Evolutionary conservation across 1,140 invertebrate species (phyloP), one percentile per base, ranked within the genome.

Genomic region (Hestina assimilis): DNA sequence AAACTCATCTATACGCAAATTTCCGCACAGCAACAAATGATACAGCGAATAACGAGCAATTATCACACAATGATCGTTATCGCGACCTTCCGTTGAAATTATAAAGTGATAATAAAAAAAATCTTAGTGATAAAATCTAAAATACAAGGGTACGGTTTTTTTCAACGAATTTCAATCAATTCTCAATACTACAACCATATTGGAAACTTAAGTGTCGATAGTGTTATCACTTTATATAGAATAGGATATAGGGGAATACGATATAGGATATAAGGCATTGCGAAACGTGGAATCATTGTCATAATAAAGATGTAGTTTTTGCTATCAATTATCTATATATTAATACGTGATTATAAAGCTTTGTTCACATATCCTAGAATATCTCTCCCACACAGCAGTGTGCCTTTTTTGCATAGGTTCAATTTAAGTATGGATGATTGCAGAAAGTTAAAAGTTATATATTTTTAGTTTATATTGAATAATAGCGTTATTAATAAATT

Each of bases 21-120:
- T 47, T 47, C 45, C 28, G 28, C 45, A 1, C n/a, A 47, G 28
- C 9, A 31, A 47, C 45, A 12, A 33, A 29, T 31, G 45, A 31
- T 31, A 20, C 9, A 20, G 31, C 17, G 23, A 20, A 31, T 31
- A 33, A 31, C 21, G 40, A 12, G 19, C 12, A 23, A 21, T 33
- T 31, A 45, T 28, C 24, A 45, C 29, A 33, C 11, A 47, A 47
- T 20, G 26, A 47, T 33, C 9, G 15, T 14, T 47, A 47, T 47
- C 26, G 17, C 5, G 19, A 31, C 28, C 26, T 38, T 38, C 15
- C 17, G 33, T 9, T 17, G 33, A 38, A 38, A 3, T 38, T 9
- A 19, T 38, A 7, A 9, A 6, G 15, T 9, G 15, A 19, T 38
- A n/a, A n/a, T n/a, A 38, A 38, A 38, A 28, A 38, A 38, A 38